phyloP scores from a whole-genome alignment of 2,888 invertebrate species.

The Andrena trimmerana region DNA sequence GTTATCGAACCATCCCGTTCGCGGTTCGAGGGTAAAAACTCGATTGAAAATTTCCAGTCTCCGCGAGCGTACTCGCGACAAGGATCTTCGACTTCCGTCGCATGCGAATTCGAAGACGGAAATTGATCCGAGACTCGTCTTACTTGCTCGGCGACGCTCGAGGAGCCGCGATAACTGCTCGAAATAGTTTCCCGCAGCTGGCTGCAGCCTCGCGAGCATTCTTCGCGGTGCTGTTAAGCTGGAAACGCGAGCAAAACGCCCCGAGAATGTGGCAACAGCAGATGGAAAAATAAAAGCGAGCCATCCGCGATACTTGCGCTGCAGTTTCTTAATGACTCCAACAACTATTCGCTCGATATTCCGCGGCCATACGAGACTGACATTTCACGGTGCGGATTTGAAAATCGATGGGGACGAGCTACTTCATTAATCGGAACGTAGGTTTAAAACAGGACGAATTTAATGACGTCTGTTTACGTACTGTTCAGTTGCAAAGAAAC shows the following conservation, averaged over 20 bases:
- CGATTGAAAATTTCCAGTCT: too few species aligned
- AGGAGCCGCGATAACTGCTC: slow-evolving; percentile 33
- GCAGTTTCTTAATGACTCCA: slow-evolving; percentile 18
- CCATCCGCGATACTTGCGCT: background rate
- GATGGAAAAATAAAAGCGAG: slow-evolving; percentile 22
- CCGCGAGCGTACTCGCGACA: too few species aligned
- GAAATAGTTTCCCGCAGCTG: slow-evolving; percentile 31
- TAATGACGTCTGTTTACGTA: too few species aligned
- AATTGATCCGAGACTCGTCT: slow-evolving; percentile 10
- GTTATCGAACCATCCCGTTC: too few species aligned
- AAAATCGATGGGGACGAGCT: too few species aligned
- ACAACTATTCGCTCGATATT: background rate
- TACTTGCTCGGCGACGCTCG: slow-evolving; percentile 1
- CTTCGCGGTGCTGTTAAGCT: slow-evolving; percentile 26
- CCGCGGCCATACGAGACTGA: too few species aligned
- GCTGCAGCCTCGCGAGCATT: slow-evolving; percentile 7
- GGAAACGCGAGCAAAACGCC: slow-evolving; percentile 27
- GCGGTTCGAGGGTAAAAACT: too few species aligned
- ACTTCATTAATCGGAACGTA: too few species aligned
- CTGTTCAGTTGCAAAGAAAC: too few species aligned
- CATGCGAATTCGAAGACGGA: background rate
- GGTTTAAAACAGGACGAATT: too few species aligned
- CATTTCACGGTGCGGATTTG: too few species aligned
- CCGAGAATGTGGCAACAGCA: slow-evolving; percentile 23
- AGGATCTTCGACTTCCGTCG: too few species aligned